A percentile compares a stretch with the other conserved stretches of the same genome.
These are phyloP conservation scores for Dermolepida albohirtum DNA, from an alignment of 2,888 invertebrate genomes.

Conservation along the genomic window DNA sequence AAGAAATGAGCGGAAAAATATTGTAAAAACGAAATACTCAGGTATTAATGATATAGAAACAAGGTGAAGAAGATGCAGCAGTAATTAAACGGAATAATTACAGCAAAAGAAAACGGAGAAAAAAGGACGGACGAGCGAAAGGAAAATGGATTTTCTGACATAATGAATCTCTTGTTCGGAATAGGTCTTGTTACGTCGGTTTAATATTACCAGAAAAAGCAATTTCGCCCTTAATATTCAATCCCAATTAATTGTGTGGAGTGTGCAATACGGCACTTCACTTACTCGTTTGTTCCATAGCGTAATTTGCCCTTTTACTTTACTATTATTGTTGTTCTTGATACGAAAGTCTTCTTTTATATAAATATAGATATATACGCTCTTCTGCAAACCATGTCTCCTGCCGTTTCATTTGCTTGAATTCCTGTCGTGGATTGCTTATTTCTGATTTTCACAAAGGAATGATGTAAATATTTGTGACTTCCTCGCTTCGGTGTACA, in stretches of 20 bases:
- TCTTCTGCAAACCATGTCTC: neutral
- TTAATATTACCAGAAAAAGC: slow-evolving; percentile 16
- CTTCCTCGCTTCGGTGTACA: neutral
- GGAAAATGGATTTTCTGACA: slow-evolving; percentile 13
- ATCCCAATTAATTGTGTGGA: slow-evolving; percentile 26
- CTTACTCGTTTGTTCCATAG: slow-evolving; percentile 14
- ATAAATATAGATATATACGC: neutral
- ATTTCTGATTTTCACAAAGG: slow-evolving; percentile 10
- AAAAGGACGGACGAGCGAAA: slow-evolving; percentile 1
- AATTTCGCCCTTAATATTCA: slow-evolving; percentile 24
- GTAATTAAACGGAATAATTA: slow-evolving; percentile 29
- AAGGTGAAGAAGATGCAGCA: slow-evolving; percentile 4
- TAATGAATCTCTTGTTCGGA: slow-evolving; percentile 18
- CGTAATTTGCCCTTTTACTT: slow-evolving; percentile 15
- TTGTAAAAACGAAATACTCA: slow-evolving; percentile 9
- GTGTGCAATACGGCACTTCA: slow-evolving; percentile 20
- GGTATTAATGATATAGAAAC: slow-evolving; percentile 17
- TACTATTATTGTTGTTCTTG: slow-evolving; percentile 18
- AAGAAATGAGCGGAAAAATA: neutral
- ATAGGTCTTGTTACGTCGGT: slow-evolving; percentile 18
- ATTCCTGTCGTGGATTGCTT: slow-evolving; percentile 2
- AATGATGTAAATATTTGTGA: slow-evolving; percentile 28
- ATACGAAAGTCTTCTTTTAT: neutral
- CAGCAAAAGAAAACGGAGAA: slow-evolving; percentile 10
- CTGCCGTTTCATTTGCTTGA: slow-evolving; percentile 13